Conservation (phyloP, 1,140 invertebrate species). For the Heliconius himera region DNA sequence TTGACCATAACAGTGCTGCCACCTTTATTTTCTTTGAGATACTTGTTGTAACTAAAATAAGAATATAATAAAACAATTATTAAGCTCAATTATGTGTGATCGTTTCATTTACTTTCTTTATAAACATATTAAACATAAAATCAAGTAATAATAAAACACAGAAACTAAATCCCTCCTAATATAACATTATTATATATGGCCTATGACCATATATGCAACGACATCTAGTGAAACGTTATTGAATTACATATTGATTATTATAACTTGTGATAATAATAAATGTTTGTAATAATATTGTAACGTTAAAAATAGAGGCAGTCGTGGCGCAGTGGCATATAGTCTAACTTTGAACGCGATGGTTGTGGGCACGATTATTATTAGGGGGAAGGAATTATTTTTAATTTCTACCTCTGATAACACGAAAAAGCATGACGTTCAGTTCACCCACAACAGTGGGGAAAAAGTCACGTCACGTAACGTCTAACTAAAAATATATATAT, state of each 20-base stretch:
- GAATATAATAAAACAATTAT: not conserved
- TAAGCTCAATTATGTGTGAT: not conserved
- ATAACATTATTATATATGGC: constrained; percentile 30
- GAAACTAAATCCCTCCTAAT: not conserved
- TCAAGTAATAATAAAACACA: not conserved
- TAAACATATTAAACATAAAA: not conserved
- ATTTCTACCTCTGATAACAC: too few species aligned
- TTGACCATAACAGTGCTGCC: constrained; percentile 23
- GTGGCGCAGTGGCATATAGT: too few species aligned
- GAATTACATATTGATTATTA: not conserved
- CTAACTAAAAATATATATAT: not conserved
- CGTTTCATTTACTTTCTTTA: not conserved
- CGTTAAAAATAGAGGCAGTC: not conserved
- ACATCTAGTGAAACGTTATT: constrained; percentile 35
- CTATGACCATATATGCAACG: constrained; percentile 45
- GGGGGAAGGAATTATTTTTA: too few species aligned
- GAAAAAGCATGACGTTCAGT: too few species aligned
- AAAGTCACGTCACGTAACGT: too few species aligned
- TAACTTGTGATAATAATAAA: not conserved
- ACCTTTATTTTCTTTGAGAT: constrained; percentile 24
- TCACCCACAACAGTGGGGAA: too few species aligned
- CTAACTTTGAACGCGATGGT: too few species aligned
- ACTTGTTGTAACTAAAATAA: not conserved
- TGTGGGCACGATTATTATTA: too few species aligned
- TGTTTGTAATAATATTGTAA: not conserved